These are phyloP conservation scores for Anolis sagrei DNA, from an alignment of 2,113 vertebrate genomes.

Conservation along the genomic window DNA sequence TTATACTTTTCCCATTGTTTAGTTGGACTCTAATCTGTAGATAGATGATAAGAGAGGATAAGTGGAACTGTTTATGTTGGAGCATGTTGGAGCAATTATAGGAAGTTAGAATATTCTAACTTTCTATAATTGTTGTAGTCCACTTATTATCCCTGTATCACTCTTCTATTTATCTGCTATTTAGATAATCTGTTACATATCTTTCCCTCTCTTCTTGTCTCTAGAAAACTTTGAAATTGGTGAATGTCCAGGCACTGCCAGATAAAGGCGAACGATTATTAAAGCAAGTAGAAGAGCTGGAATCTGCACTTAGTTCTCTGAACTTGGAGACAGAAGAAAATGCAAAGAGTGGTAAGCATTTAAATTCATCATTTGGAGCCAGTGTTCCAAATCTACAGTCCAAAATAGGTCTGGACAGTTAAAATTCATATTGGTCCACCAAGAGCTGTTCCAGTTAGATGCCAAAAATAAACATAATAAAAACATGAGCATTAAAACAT, in stretches of 20 bases:
- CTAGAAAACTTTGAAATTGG: conserved; percentile 78
- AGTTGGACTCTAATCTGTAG: neutral
- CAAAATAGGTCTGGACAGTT: neutral
- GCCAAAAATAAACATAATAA: too few species aligned
- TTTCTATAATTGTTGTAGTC: neutral
- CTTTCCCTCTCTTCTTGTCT: conserved; percentile 42
- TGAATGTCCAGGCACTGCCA: conserved; percentile 82
- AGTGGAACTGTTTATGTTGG: neutral
- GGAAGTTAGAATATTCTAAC: too few species aligned
- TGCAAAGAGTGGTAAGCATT: conserved; percentile 61
- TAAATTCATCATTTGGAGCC: neutral
- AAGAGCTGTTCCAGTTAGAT: too few species aligned
- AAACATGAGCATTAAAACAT: too few species aligned
- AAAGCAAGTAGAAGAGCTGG: conserved; percentile 82
- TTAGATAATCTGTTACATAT: neutral
- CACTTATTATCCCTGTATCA: too few species aligned
- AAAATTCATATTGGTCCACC: neutral
- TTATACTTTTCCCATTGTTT: neutral
- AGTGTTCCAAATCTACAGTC: neutral
- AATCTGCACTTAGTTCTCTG: conserved; percentile 74
- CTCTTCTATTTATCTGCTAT: neutral
- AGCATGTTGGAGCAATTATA: too few species aligned
- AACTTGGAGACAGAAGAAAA: conserved; percentile 54
- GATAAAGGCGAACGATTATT: conserved; percentile 84
- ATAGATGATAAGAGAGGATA: too few species aligned